Base-by-base conservation (phyloP, 2,888 invertebrate genomes). In the Rhyacophila evoluta region DNA sequence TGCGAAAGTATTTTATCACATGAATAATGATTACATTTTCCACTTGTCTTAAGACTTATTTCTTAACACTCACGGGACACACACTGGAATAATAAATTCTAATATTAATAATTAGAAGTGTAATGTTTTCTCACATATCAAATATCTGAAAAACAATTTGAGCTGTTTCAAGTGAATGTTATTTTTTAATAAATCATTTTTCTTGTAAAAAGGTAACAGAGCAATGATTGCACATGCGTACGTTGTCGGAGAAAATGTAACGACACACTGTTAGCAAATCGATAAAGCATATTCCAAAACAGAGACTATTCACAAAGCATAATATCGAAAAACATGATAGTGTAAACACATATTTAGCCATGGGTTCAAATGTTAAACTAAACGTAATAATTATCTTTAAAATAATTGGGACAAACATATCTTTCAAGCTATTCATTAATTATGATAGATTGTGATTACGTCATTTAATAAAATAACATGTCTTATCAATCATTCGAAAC, bases 231-330 rank as follows among this genome's bases (percentile, higher is more conserved):
- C 55, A 55, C 55, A 55, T 55, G 55, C 55, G 55, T 55, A 55
- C 25, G 25, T 2, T 19, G 15, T 15, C 55, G 19, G 55, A 19
- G 55, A 55, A 55, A 55, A 55, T 55, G 2, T 70, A 70, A 15
- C 70, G 5, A 12, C 15, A 33, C 36, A 12, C 27, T 36, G n/a
- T 70, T 15, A 2, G 8, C 28, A 70, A 36, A 33, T 29, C 70
- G 12, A 70, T 70, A 70, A 70, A 70, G 70, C 70, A 19, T 55
- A 55, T 55, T 55, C 55, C 55, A 55, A 55, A 55, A 55, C 55
- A 25, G 25, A 8, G 19, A 55, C 25, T 25, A 10, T 25, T 55
- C 55, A 55, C 55, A 39, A 12, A 39, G 39, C 39, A 4, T n/a
- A n/a, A n/a, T n/a, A n/a, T n/a, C 29, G 29, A 33, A 33, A 12